phyloP scores from a whole-genome alignment of 2,797 vertebrate species.

The Manis javanica region DNA sequence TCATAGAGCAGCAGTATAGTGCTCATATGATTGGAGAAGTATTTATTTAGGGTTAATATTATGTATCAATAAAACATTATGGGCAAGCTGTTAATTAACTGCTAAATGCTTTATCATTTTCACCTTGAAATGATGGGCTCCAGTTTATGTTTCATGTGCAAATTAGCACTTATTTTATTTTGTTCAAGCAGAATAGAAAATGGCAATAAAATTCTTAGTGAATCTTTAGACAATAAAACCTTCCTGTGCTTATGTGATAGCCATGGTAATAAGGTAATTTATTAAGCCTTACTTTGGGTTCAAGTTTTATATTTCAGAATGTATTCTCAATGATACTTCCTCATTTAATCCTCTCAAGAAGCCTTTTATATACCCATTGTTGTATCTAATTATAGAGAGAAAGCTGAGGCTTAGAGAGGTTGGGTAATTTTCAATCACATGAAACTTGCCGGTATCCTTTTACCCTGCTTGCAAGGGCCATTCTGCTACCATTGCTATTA shows the following conservation, averaged over 20 bases:
- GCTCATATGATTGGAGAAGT: neutral
- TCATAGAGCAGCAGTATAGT: too few relatives aligned
- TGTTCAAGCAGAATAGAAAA: neutral
- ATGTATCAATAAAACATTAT: neutral
- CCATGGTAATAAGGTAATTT: neutral
- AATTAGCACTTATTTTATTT: neutral
- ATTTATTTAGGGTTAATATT: neutral
- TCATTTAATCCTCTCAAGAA: neutral
- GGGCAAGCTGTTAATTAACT: neutral
- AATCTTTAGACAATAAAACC: neutral
- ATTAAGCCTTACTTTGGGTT: neutral
- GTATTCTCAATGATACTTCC: neutral
- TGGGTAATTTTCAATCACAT: too few relatives aligned
- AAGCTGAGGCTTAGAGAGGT: neutral
- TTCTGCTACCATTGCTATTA: neutral
- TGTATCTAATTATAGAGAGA: neutral
- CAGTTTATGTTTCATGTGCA: neutral
- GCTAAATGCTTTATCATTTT: neutral
- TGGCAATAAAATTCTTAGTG: neutral
- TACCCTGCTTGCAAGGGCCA: accelerated
- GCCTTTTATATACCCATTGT: accelerated
- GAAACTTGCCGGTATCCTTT: neutral
- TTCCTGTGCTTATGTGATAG: too few relatives aligned
- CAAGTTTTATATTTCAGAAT: neutral
- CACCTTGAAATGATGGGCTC: neutral